Evolutionary conservation across 2,113 vertebrate genomes (phyloP).

Genomic region (Pontoporia blainvillei): DNA sequence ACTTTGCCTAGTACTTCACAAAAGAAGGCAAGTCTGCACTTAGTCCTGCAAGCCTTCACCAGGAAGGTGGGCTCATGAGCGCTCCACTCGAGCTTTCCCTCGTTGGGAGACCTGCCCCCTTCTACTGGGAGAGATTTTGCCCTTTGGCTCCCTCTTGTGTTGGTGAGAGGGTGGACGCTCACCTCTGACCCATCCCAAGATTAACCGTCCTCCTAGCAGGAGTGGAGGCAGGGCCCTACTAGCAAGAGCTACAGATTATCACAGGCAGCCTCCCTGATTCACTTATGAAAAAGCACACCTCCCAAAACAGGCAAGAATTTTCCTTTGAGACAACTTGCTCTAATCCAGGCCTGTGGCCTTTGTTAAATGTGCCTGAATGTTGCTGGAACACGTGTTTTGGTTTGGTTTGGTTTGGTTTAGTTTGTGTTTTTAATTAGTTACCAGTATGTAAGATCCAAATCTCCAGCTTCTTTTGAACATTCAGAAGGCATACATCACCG

Average conservation of each 20-base stretch:
- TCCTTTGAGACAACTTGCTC: not conserved
- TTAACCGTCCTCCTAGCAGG: not conserved
- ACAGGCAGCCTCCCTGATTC: not conserved
- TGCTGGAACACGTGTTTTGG: not conserved
- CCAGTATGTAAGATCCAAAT: not conserved
- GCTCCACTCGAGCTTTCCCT: not conserved
- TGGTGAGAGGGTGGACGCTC: not conserved
- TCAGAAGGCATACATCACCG: not conserved
- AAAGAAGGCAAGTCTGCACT: not conserved
- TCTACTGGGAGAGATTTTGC: not conserved
- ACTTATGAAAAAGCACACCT: no score
- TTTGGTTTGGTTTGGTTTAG: not conserved
- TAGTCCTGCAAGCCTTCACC: not conserved
- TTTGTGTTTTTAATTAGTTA: not conserved
- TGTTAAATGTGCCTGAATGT: not conserved
- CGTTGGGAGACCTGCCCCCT: not conserved
- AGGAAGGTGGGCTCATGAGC: not conserved
- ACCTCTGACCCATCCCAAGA: not conserved
- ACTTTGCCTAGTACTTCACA: not conserved
- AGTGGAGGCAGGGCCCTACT: no score
- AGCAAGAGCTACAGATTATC: not conserved
- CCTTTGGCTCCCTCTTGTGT: not conserved
- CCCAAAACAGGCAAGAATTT: not conserved
- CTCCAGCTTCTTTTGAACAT: not conserved
- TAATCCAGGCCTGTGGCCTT: not conserved